Percentiles rank a stretch among this genome's conserved stretches.
These are phyloP conservation scores for Campoplex nolae DNA, from an alignment of 2,888 invertebrate genomes.

Conservation along the genomic window DNA sequence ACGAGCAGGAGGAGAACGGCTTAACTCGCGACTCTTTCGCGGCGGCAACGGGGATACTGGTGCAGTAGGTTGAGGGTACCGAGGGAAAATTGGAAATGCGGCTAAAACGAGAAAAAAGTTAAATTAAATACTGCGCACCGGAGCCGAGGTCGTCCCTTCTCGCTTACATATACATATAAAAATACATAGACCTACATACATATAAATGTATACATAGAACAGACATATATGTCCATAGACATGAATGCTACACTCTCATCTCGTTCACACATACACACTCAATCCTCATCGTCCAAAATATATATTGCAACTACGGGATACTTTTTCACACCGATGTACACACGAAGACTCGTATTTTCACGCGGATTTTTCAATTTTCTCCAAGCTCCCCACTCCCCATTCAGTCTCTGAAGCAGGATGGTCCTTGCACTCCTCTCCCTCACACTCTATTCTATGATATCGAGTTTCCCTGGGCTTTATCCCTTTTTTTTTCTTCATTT, in stretches of 20 bases:
- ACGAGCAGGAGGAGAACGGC: slow-evolving; percentile 48
- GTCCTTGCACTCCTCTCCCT: slow-evolving; percentile 38
- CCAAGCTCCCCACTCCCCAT: slow-evolving; percentile 51
- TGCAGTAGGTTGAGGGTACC: slow-evolving; percentile 60
- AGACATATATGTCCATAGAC: slow-evolving; percentile 34
- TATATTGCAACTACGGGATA: slow-evolving; percentile 55
- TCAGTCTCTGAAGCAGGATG: slow-evolving; percentile 19
- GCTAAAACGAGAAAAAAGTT: slow-evolving; percentile 78
- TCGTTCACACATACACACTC: slow-evolving; percentile 62
- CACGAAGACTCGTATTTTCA: slow-evolving; percentile 73
- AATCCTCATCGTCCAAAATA: slow-evolving; percentile 60
- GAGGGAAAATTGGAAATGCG: slow-evolving; percentile 78
- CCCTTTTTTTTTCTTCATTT: slow-evolving; percentile 33
- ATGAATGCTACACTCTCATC: slow-evolving; percentile 54
- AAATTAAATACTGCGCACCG: slow-evolving; percentile 78
- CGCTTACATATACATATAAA: slow-evolving; percentile 24
- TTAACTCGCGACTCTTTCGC: slow-evolving; percentile 56
- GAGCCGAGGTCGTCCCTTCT: slow-evolving; percentile 69
- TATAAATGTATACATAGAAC: slow-evolving; percentile 27
- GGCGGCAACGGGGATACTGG: slow-evolving; percentile 61
- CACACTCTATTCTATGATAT: slow-evolving; percentile 32
- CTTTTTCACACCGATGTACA: slow-evolving; percentile 55
- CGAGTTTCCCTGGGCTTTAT: slow-evolving; percentile 51
- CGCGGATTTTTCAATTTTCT: slow-evolving; percentile 80
- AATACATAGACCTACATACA: slow-evolving; percentile 34